Conservation (phyloP, 2,797 vertebrate genomes). For the Labeo calbasu region DNA sequence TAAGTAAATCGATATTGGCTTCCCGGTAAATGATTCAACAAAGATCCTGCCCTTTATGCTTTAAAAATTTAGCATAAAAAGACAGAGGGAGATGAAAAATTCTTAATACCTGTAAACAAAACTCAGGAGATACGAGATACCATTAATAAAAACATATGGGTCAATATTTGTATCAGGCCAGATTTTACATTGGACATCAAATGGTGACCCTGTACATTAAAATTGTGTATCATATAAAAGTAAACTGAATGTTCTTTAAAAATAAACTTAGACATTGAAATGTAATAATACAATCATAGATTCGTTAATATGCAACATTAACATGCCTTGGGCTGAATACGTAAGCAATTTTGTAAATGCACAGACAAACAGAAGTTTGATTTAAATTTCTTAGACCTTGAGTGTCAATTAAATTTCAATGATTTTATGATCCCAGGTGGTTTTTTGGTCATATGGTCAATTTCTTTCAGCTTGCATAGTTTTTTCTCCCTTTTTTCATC, state of each 20-base stretch:
- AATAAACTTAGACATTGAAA: neutral
- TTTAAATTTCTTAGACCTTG: neutral
- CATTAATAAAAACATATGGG: neutral
- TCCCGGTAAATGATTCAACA: neutral
- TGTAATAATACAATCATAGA: neutral
- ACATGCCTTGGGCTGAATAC: neutral
- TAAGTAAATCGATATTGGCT: neutral
- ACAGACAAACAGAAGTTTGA: neutral
- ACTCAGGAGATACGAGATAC: neutral
- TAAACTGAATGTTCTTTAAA: neutral
- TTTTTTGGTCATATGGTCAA: neutral
- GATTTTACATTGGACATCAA: neutral
- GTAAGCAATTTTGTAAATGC: neutral
- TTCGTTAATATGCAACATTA: neutral
- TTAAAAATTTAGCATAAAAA: neutral
- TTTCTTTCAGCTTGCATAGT: neutral
- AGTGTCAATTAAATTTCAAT: neutral
- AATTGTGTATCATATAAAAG: conserved; percentile 1
- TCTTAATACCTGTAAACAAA: neutral
- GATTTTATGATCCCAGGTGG: neutral
- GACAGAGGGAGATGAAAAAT: neutral
- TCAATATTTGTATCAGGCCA: neutral
- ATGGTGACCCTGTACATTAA: conserved; percentile 8
- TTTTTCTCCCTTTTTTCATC: neutral
- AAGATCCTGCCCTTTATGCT: conserved; percentile 7